These are phyloP conservation scores for Gallinago jamesoni DNA, from an alignment of 2,113 vertebrate species.

Conservation along the genomic window DNA sequence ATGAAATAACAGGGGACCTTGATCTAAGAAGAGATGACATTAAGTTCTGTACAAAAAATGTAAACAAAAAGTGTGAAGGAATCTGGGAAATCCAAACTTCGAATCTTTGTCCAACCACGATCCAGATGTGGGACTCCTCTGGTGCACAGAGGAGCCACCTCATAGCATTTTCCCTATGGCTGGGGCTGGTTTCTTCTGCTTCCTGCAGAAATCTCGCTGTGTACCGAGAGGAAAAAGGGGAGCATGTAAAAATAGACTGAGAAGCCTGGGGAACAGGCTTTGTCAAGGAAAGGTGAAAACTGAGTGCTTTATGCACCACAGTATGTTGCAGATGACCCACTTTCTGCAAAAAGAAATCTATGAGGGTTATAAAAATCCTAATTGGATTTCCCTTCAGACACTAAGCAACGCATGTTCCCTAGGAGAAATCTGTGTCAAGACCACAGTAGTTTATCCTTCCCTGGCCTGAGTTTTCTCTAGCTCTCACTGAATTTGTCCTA, in stretches of 20 bases:
- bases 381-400: neutral
- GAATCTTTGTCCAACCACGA: neutral
- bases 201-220: neutral
- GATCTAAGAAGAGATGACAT: neutral
- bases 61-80: neutral
- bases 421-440: neutral
- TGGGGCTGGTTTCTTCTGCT: neutral
- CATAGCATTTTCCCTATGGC: neutral
- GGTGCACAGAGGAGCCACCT: neutral
- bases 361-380: neutral
- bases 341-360: neutral
- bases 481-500: neutral
- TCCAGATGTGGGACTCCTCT: neutral
- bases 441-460: neutral
- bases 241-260: neutral
- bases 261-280: neutral
- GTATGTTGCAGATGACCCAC: neutral
- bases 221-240: neutral
- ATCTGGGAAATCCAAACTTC: neutral
- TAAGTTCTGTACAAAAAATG: neutral
- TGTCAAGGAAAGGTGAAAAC: neutral
- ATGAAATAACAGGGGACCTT: neutral
- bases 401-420: rapidly evolving
- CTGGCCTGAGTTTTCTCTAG: neutral
- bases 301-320: neutral